Evolutionary conservation across 2,888 invertebrate genomes (phyloP).

Genomic region (Dryococelus australis): DNA sequence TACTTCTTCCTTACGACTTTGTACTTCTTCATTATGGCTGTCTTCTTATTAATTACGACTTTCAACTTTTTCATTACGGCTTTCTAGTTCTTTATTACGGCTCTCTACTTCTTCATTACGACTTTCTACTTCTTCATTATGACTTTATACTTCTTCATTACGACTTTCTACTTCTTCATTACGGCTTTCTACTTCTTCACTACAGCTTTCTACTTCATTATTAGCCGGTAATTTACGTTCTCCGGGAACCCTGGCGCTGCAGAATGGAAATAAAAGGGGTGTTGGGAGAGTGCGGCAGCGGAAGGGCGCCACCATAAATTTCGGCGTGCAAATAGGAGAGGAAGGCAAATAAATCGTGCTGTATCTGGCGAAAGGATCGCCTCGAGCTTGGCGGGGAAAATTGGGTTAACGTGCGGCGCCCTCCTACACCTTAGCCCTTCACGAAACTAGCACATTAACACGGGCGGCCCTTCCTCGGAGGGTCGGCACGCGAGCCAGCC

Average conservation of each 20-base stretch:
- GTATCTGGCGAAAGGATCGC: neutral
- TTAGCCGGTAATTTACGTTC: neutral
- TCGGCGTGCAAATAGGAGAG: conserved; percentile 9
- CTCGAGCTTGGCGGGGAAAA: neutral
- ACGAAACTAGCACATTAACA: neutral
- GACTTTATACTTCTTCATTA: neutral
- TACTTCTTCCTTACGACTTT: no score
- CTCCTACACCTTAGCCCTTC: neutral
- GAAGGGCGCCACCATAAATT: neutral
- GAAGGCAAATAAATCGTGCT: neutral
- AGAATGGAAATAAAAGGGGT: neutral
- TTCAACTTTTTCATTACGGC: neutral
- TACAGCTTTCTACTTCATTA: neutral
- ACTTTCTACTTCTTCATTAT: neutral
- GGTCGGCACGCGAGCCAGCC: neutral
- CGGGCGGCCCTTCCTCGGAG: neutral
- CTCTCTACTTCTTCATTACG: no score
- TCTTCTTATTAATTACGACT: no score
- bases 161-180: no score
- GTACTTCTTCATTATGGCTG: no score
- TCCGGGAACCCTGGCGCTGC: neutral
- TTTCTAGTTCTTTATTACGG: no score
- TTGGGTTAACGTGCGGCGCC: neutral
- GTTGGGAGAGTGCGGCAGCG: neutral
- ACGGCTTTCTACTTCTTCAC: no score